phyloP scores from a whole-genome alignment of 1,140 invertebrate species.

The Forficula auricularia region DNA sequence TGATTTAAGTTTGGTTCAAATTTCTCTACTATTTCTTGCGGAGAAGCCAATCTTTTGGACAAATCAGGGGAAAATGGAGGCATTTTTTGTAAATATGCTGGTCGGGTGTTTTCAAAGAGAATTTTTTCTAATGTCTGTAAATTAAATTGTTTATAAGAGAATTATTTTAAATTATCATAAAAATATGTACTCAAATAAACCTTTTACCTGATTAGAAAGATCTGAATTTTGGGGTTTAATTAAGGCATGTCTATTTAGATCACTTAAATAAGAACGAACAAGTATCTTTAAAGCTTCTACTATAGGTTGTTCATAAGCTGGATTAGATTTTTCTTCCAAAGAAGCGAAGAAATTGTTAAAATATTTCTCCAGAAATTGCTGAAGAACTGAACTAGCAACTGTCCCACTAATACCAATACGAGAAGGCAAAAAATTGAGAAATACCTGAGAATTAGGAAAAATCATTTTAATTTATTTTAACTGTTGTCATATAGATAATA shows the following conservation, averaged over 20 bases:
- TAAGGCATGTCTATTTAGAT: constrained; percentile 20
- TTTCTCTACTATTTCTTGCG: background rate
- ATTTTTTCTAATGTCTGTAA: background rate
- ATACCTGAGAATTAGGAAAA: constrained; percentile 30
- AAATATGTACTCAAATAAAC: too few relatives aligned
- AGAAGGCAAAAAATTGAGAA: constrained; percentile 37
- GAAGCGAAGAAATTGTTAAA: constrained; percentile 21
- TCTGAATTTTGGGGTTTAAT: too few relatives aligned
- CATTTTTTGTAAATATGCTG: constrained; percentile 11
- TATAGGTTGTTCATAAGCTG: constrained; percentile 27
- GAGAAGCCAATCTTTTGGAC: constrained; percentile 3
- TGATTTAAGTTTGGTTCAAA: constrained; percentile 4
- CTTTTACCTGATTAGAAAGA: background rate
- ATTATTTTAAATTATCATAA: too few relatives aligned
- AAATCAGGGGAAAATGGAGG: constrained; percentile 11
- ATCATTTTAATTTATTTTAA: too few relatives aligned
- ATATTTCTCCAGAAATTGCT: constrained; percentile 25
- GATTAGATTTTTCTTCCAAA: constrained; percentile 18
- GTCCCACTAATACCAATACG: constrained; percentile 34
- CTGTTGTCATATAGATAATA: too few relatives aligned
- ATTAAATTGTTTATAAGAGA: too few relatives aligned
- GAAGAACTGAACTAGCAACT: constrained; percentile 31
- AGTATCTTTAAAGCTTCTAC: constrained; percentile 34
- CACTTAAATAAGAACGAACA: constrained; percentile 34
- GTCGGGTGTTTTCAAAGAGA: constrained; percentile 12